Conservation (phyloP, 2,797 vertebrate species). For the Pseudochirops corinnae region DNA sequence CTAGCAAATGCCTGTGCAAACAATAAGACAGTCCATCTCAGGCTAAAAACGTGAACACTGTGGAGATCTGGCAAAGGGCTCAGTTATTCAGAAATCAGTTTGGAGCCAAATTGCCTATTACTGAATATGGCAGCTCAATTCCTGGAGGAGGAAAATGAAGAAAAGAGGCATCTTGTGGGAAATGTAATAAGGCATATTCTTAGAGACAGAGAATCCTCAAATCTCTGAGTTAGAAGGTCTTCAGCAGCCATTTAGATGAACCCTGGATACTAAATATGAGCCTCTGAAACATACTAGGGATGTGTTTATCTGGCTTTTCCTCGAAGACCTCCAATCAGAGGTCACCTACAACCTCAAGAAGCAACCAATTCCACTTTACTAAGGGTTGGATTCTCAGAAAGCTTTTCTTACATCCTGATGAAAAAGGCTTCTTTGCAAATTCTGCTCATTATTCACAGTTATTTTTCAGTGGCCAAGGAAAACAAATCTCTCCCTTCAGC, state of each 20-base stretch:
- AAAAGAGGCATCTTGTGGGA: background rate
- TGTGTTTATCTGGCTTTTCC: background rate
- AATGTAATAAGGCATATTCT: background rate
- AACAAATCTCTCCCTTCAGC: background rate
- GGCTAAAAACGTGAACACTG: background rate
- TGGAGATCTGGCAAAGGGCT: background rate
- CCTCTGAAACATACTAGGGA: background rate
- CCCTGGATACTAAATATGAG: background rate
- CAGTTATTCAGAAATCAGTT: background rate
- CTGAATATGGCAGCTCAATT: background rate
- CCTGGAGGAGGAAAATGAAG: background rate
- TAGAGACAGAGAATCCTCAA: background rate
- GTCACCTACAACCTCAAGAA: background rate
- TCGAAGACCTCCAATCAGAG: background rate
- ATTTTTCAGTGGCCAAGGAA: background rate
- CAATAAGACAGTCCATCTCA: background rate
- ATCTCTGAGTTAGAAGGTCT: background rate
- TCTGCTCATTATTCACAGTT: background rate
- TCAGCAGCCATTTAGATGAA: background rate
- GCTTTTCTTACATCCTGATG: background rate
- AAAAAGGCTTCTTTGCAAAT: background rate
- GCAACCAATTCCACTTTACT: background rate
- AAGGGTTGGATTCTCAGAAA: background rate
- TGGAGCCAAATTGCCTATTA: background rate
- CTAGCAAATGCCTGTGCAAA: background rate